These are phyloP conservation scores for Leptinotarsa rubiginosa DNA, from an alignment of 2,888 invertebrate species.

Conservation along the genomic window DNA sequence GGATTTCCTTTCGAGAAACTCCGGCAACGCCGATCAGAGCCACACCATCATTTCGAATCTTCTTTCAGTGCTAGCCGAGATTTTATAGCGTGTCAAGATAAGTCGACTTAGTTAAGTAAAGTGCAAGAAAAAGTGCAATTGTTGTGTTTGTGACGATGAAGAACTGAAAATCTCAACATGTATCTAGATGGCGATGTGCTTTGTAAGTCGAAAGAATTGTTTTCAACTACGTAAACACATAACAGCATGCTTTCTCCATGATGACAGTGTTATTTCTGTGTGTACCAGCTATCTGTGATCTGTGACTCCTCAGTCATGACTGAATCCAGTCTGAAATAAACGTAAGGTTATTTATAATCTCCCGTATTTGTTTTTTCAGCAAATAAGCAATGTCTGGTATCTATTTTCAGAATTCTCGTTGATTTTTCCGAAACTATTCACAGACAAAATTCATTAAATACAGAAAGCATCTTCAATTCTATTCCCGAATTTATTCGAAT, in stretches of 20 bases:
- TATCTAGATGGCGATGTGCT: conserved; percentile 16
- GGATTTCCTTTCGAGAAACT: background rate
- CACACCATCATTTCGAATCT: conserved; percentile 43
- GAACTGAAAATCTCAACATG: conserved; percentile 13
- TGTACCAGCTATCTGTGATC: background rate
- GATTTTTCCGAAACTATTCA: background rate
- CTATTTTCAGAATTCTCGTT: background rate
- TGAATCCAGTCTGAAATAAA: background rate
- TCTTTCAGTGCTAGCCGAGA: conserved; percentile 42
- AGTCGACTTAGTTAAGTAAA: conserved; percentile 22
- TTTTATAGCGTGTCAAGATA: conserved; percentile 33
- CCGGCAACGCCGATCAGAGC: conserved; percentile 31
- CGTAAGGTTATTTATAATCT: conserved; percentile 13
- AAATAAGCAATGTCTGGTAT: background rate
- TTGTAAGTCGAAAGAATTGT: conserved; percentile 12
- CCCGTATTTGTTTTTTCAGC: background rate
- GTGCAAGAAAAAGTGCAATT: conserved; percentile 14
- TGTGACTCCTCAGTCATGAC: conserved; percentile 6
- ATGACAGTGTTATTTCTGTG: conserved; percentile 3
- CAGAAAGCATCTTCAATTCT: no score
- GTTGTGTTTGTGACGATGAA: conserved; percentile 2
- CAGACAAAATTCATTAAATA: no score
- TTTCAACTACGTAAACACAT: conserved; percentile 5
- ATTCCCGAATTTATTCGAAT: no score
- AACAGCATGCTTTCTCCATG: conserved; percentile 8